Conservation (phyloP, 2,888 invertebrate genomes). For the Tenthredo distinguenda region DNA sequence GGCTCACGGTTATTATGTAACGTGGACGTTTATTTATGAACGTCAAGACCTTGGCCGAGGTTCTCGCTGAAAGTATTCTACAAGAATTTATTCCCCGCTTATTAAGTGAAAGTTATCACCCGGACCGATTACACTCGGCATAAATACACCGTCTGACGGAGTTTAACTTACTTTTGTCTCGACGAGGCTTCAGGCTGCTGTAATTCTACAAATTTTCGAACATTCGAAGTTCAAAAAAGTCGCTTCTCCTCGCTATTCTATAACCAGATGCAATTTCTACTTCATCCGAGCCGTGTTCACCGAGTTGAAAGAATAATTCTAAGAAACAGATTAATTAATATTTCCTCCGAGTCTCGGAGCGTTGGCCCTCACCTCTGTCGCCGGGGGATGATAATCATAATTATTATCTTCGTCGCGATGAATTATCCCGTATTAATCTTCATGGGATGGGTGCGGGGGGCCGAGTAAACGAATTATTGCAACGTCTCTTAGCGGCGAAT, state of each 20-base stretch:
- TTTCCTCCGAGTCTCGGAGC: not conserved
- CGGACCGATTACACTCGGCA: slow-evolving; percentile 6
- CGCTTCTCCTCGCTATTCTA: not conserved
- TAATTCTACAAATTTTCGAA: not conserved
- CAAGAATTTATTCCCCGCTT: slow-evolving; percentile 4
- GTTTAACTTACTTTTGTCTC: not conserved
- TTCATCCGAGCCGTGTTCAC: not conserved
- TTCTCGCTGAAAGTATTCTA: not conserved
- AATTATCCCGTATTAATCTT: slow-evolving; percentile 19
- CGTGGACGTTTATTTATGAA: slow-evolving; percentile 24
- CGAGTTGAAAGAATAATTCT: not conserved
- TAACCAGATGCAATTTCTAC: not conserved
- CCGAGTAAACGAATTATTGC: slow-evolving; percentile 24
- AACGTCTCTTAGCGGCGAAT: slow-evolving; percentile 15
- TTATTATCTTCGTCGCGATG: slow-evolving; percentile 21
- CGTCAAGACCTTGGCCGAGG: not conserved
- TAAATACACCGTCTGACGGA: not conserved
- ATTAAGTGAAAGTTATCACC: slow-evolving; percentile 29
- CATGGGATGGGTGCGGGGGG: not conserved
- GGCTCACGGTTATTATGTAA: not conserved
- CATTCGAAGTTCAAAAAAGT: not conserved
- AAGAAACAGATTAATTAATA: not conserved
- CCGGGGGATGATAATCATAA: not conserved
- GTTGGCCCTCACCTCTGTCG: not conserved
- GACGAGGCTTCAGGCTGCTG: not conserved